These are phyloP conservation scores for Lynx canadensis DNA, from an alignment of 2,113 vertebrate species.

Conservation along the genomic window DNA sequence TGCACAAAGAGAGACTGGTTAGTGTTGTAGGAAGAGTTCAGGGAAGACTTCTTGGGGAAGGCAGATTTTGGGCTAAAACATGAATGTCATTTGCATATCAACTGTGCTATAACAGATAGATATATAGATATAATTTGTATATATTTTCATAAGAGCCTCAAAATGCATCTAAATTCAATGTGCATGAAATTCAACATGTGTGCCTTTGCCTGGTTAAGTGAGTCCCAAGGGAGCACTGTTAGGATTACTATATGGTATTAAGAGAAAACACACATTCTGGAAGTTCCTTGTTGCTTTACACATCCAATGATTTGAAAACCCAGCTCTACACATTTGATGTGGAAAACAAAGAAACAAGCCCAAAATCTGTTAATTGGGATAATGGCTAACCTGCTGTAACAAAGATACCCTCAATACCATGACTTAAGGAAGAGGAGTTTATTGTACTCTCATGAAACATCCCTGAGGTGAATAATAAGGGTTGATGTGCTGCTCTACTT, in stretches of 20 bases:
- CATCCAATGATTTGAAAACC: neutral
- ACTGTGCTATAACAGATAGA: neutral
- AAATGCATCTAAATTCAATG: neutral
- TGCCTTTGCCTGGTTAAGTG: neutral
- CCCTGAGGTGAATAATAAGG: fast-evolving
- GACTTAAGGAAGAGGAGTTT: neutral
- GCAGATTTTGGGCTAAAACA: neutral
- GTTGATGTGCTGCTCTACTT: neutral
- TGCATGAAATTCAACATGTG: neutral
- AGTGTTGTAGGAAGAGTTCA: neutral
- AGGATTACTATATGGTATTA: neutral
- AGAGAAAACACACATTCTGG: neutral
- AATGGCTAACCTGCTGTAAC: neutral
- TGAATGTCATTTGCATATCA: neutral
- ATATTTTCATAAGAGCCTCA: neutral
- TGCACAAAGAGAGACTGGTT: neutral
- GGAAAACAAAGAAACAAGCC: neutral
- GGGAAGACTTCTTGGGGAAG: neutral
- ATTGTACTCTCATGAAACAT: neutral
- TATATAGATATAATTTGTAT: neutral
- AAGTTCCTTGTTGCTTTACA: conserved; percentile 40
- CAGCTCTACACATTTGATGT: neutral
- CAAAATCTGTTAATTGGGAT: neutral
- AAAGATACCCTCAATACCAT: neutral
- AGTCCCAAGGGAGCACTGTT: neutral